Evolutionary conservation across 2,113 vertebrate species (phyloP), one percentile per base, ranked within the genome.

Genomic region (Illadopsis cleaveri): DNA sequence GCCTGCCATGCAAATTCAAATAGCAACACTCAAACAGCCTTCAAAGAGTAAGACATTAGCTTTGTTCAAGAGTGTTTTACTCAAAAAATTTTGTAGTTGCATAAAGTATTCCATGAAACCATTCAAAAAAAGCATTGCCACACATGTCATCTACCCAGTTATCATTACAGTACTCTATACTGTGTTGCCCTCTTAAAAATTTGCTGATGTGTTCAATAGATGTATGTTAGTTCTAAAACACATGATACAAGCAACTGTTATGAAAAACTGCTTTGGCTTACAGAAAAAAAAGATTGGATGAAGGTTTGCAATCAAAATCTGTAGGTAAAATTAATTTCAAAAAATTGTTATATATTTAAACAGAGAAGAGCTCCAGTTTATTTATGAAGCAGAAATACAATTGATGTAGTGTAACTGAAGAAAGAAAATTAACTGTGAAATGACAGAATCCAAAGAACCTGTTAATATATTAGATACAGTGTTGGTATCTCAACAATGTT

Each of bases 381-480:
- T 54, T 70, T 72, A 47, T 5, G 12, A 81, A 38, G 17, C 7
- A 73, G 9, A 18, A 82, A 61, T 70, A 65, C 90, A 78, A 47
- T 4, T 8, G 18, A 42, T 57, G 14, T 2, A 48, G 22, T 4
- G 1, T 17, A 69, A 69, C 0, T 38, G 27, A 38, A 81, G 4
- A 66, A 75, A 11, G 17, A 85, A 84, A 60, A 42, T 68, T 33
- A 83, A 44, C 15, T 38, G 6, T 62, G 19, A 79, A 76, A 86
- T 1, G 1, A 20, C 54, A 17, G 64, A 27, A 35, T 54, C 8
- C 15, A 83, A 58, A 80, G 19, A 89, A 82, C 5, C 8, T 1
- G 0, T 54, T 66, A 61, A 38, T 82, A 3, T 9, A 25, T 40
- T 48, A 60, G 10, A 60, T 16, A 40, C 4, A 5, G 8, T 42